A percentile compares a stretch with the other conserved stretches of the same genome.
Conservation (phyloP, 2,113 vertebrate species). For the Aspidoscelis tigris region DNA sequence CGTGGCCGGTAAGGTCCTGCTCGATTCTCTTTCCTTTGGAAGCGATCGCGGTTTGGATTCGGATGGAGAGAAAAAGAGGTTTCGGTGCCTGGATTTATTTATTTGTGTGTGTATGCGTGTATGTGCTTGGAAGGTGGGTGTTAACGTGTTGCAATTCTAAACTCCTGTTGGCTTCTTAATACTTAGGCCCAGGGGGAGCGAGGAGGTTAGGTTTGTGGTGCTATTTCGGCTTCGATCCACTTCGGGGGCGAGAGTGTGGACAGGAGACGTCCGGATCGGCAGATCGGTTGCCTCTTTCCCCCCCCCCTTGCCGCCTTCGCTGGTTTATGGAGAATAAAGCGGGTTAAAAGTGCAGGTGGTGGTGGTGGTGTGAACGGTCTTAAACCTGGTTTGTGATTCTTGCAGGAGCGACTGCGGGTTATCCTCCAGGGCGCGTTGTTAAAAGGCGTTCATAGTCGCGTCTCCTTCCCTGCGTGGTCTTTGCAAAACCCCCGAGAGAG, state of each 20-base stretch:
- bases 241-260: neutral
- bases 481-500: neutral
- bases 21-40: too few relatives aligned
- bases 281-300: neutral
- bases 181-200: too few relatives aligned
- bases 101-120: neutral
- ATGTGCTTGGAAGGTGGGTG: neutral
- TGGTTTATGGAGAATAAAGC: neutral
- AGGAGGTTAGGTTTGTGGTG: too few relatives aligned
- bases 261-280: neutral
- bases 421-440: too few relatives aligned
- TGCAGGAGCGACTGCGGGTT: too few relatives aligned
- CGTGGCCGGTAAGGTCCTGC: constrained; percentile 90
- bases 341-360: neutral
- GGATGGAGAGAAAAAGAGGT: too few relatives aligned
- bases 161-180: neutral
- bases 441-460: too few relatives aligned
- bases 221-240: neutral
- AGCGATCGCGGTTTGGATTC: too few relatives aligned
- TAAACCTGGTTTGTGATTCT: neutral
- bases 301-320: neutral
- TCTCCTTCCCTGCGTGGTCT: neutral
- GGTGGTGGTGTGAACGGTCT: too few relatives aligned
- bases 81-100: too few relatives aligned
- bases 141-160: neutral